Evolutionary conservation across 2,113 vertebrate species (phyloP).

Genomic region (Oenanthe oenanthe): DNA sequence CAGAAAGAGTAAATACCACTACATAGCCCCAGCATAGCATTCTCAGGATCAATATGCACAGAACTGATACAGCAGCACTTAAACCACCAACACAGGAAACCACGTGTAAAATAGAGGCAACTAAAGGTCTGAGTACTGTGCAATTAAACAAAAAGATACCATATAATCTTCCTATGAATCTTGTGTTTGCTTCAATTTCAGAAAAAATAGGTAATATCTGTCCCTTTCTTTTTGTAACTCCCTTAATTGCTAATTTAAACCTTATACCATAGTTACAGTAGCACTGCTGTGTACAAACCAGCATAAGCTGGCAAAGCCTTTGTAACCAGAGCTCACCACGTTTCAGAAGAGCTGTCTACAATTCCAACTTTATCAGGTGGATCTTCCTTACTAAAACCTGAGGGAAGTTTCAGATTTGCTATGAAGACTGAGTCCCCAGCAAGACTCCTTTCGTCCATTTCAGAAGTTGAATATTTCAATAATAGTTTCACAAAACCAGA

Average conservation of each 20-base stretch:
- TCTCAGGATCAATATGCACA: neutral
- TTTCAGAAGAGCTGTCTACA: neutral
- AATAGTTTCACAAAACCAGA: neutral
- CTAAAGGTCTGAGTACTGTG: neutral
- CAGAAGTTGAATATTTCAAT: neutral
- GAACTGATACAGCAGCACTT: neutral
- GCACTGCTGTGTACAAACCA: neutral
- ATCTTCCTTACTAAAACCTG: neutral
- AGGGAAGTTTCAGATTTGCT: neutral
- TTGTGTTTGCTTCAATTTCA: neutral
- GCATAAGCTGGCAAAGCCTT: neutral
- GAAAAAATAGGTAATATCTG: neutral
- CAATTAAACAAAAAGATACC: neutral
- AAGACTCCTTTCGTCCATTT: neutral
- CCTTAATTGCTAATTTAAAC: neutral
- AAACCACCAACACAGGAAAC: neutral
- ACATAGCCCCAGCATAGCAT: accelerated
- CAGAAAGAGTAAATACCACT: neutral
- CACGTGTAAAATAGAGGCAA: neutral
- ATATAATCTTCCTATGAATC: neutral
- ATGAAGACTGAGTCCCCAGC: neutral
- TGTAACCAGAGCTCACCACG: neutral
- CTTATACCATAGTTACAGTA: neutral
- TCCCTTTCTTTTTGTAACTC: neutral
- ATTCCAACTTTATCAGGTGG: neutral